Evolutionary conservation across 1,140 invertebrate species (phyloP), one percentile per base, ranked within the genome.

Genomic region (Ceratosolen fusciceps): DNA sequence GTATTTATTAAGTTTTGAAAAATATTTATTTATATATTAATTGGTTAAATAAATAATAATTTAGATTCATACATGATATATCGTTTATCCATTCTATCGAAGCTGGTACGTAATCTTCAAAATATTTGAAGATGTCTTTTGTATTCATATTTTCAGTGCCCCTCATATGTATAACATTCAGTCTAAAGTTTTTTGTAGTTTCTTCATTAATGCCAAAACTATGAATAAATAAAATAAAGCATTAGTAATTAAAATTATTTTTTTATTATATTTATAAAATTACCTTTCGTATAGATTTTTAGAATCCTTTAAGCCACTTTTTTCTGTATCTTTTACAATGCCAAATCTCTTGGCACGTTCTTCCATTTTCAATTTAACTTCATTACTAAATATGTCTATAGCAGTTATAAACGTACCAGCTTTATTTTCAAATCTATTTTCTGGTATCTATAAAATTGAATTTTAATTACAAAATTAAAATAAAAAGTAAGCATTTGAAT

Each of bases 61-160:
- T 77, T 24, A n/a, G 16, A 72, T 37, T 70, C 91, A 88, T 91
- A 94, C 95, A 96, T 78, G 94, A 94, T 74, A 91, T 88, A 87
- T 96, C 93, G 91, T 95, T 94, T 75, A 96, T 93, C 95, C 95
- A 96, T 89, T 97, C 95, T 56, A 96, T 91, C 2, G 92, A 92
- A 8, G 92, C 89, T 52, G 95, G 95, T 74, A 92, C 92, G 90
- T 94, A 95, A 81, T 94, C 92, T 86, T 92, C 90, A 84, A 96
- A 95, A 88, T 96, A 96, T 82, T 93, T 92, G 85, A 96, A 94
- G 37, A 96, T 92, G 88, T 96, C 95, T 87, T 94, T 92, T 39
- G 94, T 95, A 81, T 90, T 94, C 91, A 96, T 93, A 21, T 95
- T 92, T 83, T 95, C 91, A 1, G 94, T 93, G 39, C 95, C 95